Percentiles rank a stretch among this genome's conserved stretches.
These are phyloP conservation scores for Sus cebifrons DNA, from an alignment of 2,797 vertebrate genomes.

Conservation along the genomic window DNA sequence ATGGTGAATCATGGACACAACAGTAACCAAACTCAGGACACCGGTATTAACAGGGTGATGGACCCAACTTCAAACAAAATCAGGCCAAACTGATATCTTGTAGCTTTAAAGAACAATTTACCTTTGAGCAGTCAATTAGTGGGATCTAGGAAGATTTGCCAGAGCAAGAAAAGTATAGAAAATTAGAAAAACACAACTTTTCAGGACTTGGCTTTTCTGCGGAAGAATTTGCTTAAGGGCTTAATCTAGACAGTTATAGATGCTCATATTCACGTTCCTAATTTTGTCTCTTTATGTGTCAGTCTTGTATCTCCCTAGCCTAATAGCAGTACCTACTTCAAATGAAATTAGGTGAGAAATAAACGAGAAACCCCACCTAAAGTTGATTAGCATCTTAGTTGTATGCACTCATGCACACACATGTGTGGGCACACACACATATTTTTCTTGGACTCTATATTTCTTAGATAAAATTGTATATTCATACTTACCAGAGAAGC, in stretches of 20 bases:
- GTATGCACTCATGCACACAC: neutral
- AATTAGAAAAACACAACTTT: constrained; percentile 27
- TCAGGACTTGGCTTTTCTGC: neutral
- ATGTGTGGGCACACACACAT: neutral
- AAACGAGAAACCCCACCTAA: neutral
- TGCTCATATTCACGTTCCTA: neutral
- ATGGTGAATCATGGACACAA: constrained; percentile 55
- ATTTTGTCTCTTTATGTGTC: neutral
- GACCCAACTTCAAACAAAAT: neutral
- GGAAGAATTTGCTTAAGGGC: neutral
- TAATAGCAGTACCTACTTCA: neutral
- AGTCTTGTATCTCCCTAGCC: neutral
- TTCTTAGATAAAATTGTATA: neutral
- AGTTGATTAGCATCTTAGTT: neutral
- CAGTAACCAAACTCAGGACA: neutral
- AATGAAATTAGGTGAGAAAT: neutral
- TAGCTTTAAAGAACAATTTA: constrained; percentile 4
- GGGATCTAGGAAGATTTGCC: constrained; percentile 16
- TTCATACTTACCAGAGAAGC: neutral
- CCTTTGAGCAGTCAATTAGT: neutral
- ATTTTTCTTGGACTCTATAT: neutral
- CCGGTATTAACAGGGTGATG: neutral
- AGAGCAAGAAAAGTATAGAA: constrained; percentile 30
- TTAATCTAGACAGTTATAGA: neutral
- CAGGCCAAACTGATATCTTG: constrained; percentile 1